Conservation (phyloP, 1,140 invertebrate species). For the Cydia strobilella region DNA sequence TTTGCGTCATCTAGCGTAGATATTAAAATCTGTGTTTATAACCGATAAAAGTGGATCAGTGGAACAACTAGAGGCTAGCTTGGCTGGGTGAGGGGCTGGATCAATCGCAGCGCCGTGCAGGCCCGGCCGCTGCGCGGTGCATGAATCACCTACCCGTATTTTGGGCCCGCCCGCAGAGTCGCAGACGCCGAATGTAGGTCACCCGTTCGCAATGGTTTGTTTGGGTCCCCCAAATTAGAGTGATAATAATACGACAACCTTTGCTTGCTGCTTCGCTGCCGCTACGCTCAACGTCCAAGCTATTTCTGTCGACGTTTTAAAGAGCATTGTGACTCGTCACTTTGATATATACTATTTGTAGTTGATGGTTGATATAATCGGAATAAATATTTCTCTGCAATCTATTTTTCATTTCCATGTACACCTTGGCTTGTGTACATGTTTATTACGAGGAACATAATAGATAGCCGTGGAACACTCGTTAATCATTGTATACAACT, state of each 20-base stretch:
- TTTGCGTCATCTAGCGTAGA: too few species aligned
- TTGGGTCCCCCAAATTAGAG: constrained; percentile 74
- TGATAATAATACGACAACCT: constrained; percentile 69
- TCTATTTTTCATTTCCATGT: background rate
- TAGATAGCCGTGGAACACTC: too few species aligned
- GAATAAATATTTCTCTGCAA: background rate
- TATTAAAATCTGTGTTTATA: too few species aligned
- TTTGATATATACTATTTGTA: constrained; percentile 15
- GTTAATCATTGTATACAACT: too few species aligned
- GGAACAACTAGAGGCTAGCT: background rate
- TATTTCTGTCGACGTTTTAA: constrained; percentile 50
- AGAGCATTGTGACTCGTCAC: constrained; percentile 41
- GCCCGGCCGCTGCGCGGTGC: constrained; percentile 46
- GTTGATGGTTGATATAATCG: background rate
- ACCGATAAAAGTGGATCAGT: background rate
- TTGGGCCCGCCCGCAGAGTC: constrained; percentile 57
- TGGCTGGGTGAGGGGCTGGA: constrained; percentile 36
- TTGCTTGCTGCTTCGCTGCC: constrained; percentile 48
- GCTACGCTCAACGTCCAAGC: constrained; percentile 42
- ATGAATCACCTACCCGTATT: constrained; percentile 63
- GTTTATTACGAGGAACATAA: too few species aligned
- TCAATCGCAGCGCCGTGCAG: constrained; percentile 22
- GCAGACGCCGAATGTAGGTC: constrained; percentile 71
- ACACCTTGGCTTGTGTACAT: background rate
- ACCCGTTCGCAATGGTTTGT: constrained; percentile 72